phyloP scores from a whole-genome alignment of 2,113 vertebrate genomes.

The Gavialis gangeticus region DNA sequence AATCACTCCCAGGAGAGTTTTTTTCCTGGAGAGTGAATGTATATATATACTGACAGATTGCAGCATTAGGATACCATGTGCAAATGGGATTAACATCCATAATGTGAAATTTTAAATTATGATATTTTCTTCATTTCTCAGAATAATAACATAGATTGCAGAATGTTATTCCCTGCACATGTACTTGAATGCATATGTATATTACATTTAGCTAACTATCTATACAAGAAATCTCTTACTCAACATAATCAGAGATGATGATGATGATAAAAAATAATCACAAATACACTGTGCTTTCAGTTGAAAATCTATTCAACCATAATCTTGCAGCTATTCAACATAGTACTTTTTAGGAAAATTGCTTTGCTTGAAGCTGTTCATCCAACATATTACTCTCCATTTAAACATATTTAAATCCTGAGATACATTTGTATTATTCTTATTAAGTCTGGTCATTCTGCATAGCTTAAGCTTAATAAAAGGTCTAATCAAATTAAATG shows the following conservation, averaged over 20 bases:
- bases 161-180: conserved; percentile 6
- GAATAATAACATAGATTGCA: conserved; percentile 31
- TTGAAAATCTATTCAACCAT: conserved; percentile 49
- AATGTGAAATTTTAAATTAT: conserved; percentile 33
- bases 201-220: conserved; percentile 39
- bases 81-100: not conserved
- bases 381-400: conserved; percentile 40
- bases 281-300: conserved; percentile 19
- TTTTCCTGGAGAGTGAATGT: too few relatives aligned
- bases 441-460: conserved; percentile 14
- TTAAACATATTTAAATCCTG: conserved; percentile 50
- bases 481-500: conserved; percentile 31
- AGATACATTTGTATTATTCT: conserved; percentile 42
- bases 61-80: conserved; percentile 12
- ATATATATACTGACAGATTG: not conserved
- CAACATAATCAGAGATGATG: conserved; percentile 27
- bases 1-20: too few relatives aligned
- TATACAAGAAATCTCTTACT: conserved; percentile 41
- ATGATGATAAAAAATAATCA: conserved; percentile 56
- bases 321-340: conserved; percentile 52
- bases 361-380: conserved; percentile 51
- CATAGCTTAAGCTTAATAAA: conserved; percentile 31
- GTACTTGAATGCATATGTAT: not conserved
- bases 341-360: conserved; percentile 24
- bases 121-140: conserved; percentile 18